Base-by-base conservation (phyloP, 2,113 vertebrate species). In the Vicugna pacos region DNA sequence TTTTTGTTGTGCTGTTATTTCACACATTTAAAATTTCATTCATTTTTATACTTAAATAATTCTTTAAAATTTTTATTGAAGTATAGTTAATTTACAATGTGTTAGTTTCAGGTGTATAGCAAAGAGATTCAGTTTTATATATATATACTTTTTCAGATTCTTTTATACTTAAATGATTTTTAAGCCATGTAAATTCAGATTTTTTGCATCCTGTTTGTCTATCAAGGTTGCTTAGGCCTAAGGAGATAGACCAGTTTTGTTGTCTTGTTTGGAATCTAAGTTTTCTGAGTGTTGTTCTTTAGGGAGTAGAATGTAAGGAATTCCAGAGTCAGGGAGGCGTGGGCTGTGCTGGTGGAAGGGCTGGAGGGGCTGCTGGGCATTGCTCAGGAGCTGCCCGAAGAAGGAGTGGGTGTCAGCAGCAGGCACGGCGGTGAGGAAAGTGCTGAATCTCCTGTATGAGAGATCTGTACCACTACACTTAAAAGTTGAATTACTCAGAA, bases 211-310 rank as follows among this genome's bases (percentile, higher is more conserved):
- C 11, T 95, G 3, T 85, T 1, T 82, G 20, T 95, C 10, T 13
- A 38, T 22, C 8, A 13, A 69, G n/a, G 28, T 91, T 88, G 28
- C 48, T n/a, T 81, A 92, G 70, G 19, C n/a, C 69, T 93, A 6
- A 83, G 60, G 52, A 72, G 62, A 6, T 87, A 56, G 76, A 93
- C 28, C 28, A 86, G 92, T 95, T 90, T 86, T 96, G 54, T 91
- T 28, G 10, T 52, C 22, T 94, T 77, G 0, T 64, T 85, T 26
- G 70, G 76, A 97, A 70, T 48, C 62, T 4, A 10, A 22, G 8
- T 94, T 97, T 86, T 94, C 58, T 91, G 91, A 94, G 54, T 73
- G 30, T 28, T 79, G 16, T 67, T 56, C 86, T 96, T 69, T 14
- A 65, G 89, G 13, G 16, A 30, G 67, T 0, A 95, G 0, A 73